A percentile compares a stretch with the other conserved stretches of the same genome.
phyloP scores from a whole-genome alignment of 2,113 vertebrate species.

The Rutilus rutilus region DNA sequence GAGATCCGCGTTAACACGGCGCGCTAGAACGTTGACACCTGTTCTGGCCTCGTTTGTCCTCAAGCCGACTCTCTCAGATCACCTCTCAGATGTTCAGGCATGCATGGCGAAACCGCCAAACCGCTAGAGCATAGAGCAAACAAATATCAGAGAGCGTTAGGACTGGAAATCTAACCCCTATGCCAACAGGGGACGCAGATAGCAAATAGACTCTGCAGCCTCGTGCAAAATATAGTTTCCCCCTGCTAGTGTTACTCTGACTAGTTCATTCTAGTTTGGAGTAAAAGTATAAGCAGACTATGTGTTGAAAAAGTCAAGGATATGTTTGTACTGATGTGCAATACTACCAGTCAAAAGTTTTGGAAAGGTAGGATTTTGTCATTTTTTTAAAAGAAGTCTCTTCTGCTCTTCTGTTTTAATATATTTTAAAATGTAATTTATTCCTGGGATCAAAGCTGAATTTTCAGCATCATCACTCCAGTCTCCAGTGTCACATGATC shows the following conservation, averaged over 20 bases:
- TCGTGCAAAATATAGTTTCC: conserved; percentile 72
- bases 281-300: background rate
- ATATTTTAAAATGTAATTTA: too few relatives aligned
- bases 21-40: conserved; percentile 70
- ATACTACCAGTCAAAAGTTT: too few relatives aligned
- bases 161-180: conserved; percentile 70
- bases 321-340: background rate
- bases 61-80: conserved; percentile 45
- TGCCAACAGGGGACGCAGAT: conserved; percentile 74
- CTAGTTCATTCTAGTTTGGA: conserved; percentile 42
- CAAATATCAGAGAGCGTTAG: conserved; percentile 70
- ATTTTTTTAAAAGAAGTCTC: too few relatives aligned
- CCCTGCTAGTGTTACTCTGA: conserved; percentile 65
- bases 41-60: conserved; percentile 65
- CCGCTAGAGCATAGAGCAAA: conserved; percentile 50
- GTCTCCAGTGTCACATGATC: too few relatives aligned
- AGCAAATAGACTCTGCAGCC: conserved; percentile 67
- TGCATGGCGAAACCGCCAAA: background rate
- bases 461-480: too few relatives aligned
- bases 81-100: conserved; percentile 38
- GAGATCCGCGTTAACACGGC: conserved; percentile 62
- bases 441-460: too few relatives aligned
- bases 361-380: too few relatives aligned
- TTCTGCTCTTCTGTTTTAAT: too few relatives aligned
- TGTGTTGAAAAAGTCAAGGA: background rate